These are phyloP conservation scores for Leptopilina boulardi DNA, from an alignment of 1,140 invertebrate species.

Conservation along the genomic window DNA sequence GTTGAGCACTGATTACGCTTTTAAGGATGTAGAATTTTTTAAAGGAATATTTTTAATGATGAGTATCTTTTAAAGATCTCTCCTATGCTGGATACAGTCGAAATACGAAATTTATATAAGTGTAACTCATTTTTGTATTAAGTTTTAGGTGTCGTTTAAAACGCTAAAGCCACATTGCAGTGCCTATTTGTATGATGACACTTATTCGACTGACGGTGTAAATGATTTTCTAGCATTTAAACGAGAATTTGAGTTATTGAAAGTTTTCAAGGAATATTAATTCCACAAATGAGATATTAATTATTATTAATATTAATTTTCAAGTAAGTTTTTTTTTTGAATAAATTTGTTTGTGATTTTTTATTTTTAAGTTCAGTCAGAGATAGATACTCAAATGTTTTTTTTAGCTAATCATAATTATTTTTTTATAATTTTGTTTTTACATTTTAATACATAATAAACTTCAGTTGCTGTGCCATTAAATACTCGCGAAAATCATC, in stretches of 20 bases:
- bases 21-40: constrained; percentile 48
- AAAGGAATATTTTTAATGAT: constrained; percentile 22
- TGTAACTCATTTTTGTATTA: constrained; percentile 12
- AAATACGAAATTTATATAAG: constrained; percentile 20
- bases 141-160: constrained; percentile 22
- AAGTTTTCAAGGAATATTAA: not conserved
- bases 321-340: not conserved
- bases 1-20: constrained; percentile 65
- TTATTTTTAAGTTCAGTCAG: constrained; percentile 5
- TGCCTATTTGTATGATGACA: constrained; percentile 23
- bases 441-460: not conserved
- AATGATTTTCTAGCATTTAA: constrained; percentile 28
- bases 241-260: not conserved
- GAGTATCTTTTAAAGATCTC: constrained; percentile 36
- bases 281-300: constrained; percentile 5
- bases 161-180: constrained; percentile 21
- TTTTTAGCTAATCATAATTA: constrained; percentile 37
- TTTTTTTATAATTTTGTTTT: constrained; percentile 25
- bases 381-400: constrained; percentile 11
- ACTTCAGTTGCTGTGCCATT: constrained; percentile 20
- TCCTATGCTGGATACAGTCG: constrained; percentile 13
- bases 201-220: constrained; percentile 27
- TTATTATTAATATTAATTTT: constrained; percentile 6
- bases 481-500: constrained; percentile 10
- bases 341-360: constrained; percentile 15